phyloP scores from a whole-genome alignment of 1,140 invertebrate genomes.

The Carcinoscorpius rotundicauda region DNA sequence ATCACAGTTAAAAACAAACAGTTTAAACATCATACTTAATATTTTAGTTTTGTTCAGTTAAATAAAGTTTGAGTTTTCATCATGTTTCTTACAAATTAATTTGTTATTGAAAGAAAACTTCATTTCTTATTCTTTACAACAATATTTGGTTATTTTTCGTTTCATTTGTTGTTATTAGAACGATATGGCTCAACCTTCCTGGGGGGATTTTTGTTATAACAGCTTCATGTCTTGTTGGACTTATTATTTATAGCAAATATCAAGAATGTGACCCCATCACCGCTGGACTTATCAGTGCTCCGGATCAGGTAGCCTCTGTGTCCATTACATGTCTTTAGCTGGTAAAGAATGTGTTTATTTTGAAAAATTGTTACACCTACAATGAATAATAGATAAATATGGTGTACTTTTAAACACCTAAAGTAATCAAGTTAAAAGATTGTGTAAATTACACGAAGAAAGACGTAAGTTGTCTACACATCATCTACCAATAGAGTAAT shows the following conservation, averaged over 20 bases:
- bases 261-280: slow-evolving; percentile 55
- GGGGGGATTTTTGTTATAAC: slow-evolving; percentile 49
- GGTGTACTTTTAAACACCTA: neutral
- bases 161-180: too few relatives aligned
- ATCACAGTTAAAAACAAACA: too few relatives aligned
- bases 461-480: neutral
- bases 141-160: too few relatives aligned
- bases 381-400: neutral
- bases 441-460: neutral
- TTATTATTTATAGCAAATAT: slow-evolving; percentile 64
- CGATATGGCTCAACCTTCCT: slow-evolving; percentile 49
- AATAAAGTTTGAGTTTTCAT: too few relatives aligned
- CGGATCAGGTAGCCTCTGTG: slow-evolving; percentile 19
- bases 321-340: too few relatives aligned
- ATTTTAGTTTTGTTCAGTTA: too few relatives aligned
- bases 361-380: neutral
- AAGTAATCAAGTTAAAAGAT: neutral
- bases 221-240: slow-evolving; percentile 56
- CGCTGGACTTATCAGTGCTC: slow-evolving; percentile 19
- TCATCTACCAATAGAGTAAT: neutral
- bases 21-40: too few relatives aligned
- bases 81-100: too few relatives aligned
- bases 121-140: too few relatives aligned
- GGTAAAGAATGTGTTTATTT: neutral
- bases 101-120: too few relatives aligned